phyloP scores from a whole-genome alignment of 1,140 invertebrate genomes.

The Pogonognathellus flavescens region DNA sequence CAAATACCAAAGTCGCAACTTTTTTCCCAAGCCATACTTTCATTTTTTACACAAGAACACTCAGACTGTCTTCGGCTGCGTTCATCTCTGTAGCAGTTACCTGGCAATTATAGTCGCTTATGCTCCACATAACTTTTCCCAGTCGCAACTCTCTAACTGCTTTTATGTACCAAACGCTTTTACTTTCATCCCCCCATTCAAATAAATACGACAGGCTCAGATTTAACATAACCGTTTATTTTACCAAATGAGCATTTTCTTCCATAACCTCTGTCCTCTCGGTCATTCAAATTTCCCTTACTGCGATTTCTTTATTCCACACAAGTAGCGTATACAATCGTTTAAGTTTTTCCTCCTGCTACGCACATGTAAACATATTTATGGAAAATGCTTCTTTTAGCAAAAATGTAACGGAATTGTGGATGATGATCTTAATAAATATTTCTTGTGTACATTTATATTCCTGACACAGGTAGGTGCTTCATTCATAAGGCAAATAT shows the following conservation, averaged over 20 bases:
- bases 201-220: background rate
- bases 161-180: slow-evolving; percentile 6
- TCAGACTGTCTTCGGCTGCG: background rate
- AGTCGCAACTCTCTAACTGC: background rate
- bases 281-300: background rate
- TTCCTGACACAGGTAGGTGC: too few relatives aligned
- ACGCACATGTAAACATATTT: too few relatives aligned
- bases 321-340: too few relatives aligned
- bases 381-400: too few relatives aligned
- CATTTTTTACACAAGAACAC: too few relatives aligned
- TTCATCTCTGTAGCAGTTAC: background rate
- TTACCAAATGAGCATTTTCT: background rate
- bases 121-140: slow-evolving; percentile 7
- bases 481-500: too few relatives aligned
- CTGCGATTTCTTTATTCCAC: background rate
- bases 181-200: slow-evolving; percentile 9
- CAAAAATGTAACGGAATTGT: too few relatives aligned
- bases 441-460: too few relatives aligned
- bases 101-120: slow-evolving; percentile 16
- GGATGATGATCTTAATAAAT: too few relatives aligned
- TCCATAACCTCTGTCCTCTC: background rate
- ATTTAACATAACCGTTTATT: slow-evolving; percentile 8
- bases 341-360: too few relatives aligned
- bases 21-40: too few relatives aligned
- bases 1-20: too few relatives aligned